Base-by-base conservation (phyloP, 2,113 vertebrate genomes). In the Aphelocoma coerulescens region DNA sequence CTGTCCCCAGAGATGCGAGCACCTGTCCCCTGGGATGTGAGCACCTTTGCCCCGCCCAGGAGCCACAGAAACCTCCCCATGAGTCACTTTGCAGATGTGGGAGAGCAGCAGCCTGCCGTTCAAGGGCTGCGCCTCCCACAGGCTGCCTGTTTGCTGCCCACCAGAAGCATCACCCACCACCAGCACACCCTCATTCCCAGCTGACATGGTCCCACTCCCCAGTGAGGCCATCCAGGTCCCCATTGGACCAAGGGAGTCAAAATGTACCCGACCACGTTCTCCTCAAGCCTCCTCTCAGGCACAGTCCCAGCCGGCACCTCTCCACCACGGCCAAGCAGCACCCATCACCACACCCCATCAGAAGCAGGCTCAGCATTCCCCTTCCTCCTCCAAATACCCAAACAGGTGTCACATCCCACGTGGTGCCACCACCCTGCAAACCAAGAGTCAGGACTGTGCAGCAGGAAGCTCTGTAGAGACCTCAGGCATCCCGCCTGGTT, bases 201-300 rank as follows among this genome's bases (percentile, higher is more conserved):
- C 10, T 55, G 51, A 35, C 35, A 1, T 0, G 7, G 33, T 23
- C 6, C 18, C 44, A 10, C 27, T 19, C 17, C 15, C 27, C 67
- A 51, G 44, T 0, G 0, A 79, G n/a, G 55, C 63, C 43, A 4
- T 15, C 32, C 52, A 28, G 39, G 19, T 54, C 52, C 2, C 0
- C 2, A 0, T 0, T 6, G 24, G 28, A 54, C 32, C 37, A 37
- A 61, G 14, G 26, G n/a, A 48, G 9, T 12, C 58, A 72, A n/a
- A 62, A 62, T 2, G 0, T 43, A 74, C 49, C 51, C 0, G 0
- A 6, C 7, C 23, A 37, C 0, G 1, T 22, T 79, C 14, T 80
- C 46, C 32, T 30, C 35, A 16, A 61, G 33, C 51, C 43, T 86
- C 18, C 51, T 30, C 22, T 39, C 17, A 5, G 82, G n/a, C 37